phyloP scores from a whole-genome alignment of 2,888 invertebrate genomes.

The Lasiommata megera region DNA sequence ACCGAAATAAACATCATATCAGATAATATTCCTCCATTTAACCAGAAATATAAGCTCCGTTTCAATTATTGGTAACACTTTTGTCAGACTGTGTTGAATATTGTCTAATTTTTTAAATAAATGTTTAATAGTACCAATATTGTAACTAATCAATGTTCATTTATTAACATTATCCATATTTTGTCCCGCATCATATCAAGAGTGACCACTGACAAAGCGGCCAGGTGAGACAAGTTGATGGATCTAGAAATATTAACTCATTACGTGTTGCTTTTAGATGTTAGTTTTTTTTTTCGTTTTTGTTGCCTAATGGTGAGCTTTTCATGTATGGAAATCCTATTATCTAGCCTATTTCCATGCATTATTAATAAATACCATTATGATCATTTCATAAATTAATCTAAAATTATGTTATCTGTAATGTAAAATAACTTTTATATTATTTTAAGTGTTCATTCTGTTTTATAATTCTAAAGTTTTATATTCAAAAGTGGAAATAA shows the following conservation, averaged over 20 bases:
- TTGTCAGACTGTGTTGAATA: conserved; percentile 49
- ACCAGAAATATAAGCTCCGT: conserved; percentile 46
- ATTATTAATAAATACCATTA: too few relatives aligned
- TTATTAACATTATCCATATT: conserved; percentile 57
- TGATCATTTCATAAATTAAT: too few relatives aligned
- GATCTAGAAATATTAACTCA: conserved; percentile 9
- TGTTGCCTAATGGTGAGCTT: too few relatives aligned
- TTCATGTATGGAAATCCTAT: too few relatives aligned
- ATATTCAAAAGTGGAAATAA: too few relatives aligned
- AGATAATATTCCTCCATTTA: not conserved
- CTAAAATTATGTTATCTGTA: too few relatives aligned
- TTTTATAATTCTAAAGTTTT: too few relatives aligned
- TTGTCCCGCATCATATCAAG: conserved; percentile 58
- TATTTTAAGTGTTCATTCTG: too few relatives aligned
- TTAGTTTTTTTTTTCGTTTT: too few relatives aligned
- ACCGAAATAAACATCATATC: too few relatives aligned
- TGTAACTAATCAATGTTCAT: conserved; percentile 51
- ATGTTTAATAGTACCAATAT: conserved; percentile 38
- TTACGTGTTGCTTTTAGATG: not conserved
- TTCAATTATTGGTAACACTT: conserved; percentile 40
- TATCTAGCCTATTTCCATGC: too few relatives aligned
- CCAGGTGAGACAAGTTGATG: conserved; percentile 50
- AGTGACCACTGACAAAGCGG: conserved; percentile 43
- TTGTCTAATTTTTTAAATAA: conserved; percentile 41
- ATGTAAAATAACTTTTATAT: too few relatives aligned